Conservation (phyloP, 2,888 invertebrate species). For the Acleris laterana region DNA sequence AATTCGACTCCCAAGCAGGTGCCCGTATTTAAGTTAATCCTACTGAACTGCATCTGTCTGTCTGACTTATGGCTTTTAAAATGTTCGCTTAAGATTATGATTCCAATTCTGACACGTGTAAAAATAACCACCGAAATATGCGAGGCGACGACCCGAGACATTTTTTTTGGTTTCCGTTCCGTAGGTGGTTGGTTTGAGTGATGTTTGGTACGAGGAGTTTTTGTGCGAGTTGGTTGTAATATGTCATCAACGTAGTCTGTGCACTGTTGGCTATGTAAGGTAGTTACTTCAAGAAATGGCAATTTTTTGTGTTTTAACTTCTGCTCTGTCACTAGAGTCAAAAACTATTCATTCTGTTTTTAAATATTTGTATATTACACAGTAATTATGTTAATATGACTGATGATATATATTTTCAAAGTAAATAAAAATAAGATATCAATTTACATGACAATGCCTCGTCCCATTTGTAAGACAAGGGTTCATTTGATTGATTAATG, state of each 20-base stretch:
- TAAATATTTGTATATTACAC: too few species aligned
- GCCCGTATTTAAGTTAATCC: constrained; percentile 78
- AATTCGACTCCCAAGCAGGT: constrained; percentile 71
- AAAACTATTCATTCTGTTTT: too few species aligned
- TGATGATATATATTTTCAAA: too few species aligned
- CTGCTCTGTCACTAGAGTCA: too few species aligned
- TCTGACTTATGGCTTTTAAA: constrained; percentile 64
- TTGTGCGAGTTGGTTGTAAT: constrained; percentile 3
- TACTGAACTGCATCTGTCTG: constrained; percentile 66
- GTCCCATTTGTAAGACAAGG: constrained; percentile 36
- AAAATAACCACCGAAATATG: constrained; percentile 59
- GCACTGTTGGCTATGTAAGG: not conserved
- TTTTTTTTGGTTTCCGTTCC: constrained; percentile 50
- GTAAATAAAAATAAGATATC: too few species aligned
- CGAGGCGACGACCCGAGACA: constrained; percentile 61
- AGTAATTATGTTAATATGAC: too few species aligned
- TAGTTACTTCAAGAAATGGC: too few species aligned
- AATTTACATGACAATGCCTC: constrained; percentile 19
- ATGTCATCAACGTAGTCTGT: constrained; percentile 1
- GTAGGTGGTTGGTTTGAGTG: constrained; percentile 23
- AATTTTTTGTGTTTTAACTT: too few species aligned
- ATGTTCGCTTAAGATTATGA: constrained; percentile 63
- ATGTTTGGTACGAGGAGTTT: constrained; percentile 22
- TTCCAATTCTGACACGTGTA: constrained; percentile 66
- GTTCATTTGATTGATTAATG: constrained; percentile 29